Percentiles rank a stretch among this genome's conserved stretches.
These are phyloP conservation scores for Caenorhabditis sp. DNA, from an alignment of 2,888 invertebrate species.

Conservation along the genomic window DNA sequence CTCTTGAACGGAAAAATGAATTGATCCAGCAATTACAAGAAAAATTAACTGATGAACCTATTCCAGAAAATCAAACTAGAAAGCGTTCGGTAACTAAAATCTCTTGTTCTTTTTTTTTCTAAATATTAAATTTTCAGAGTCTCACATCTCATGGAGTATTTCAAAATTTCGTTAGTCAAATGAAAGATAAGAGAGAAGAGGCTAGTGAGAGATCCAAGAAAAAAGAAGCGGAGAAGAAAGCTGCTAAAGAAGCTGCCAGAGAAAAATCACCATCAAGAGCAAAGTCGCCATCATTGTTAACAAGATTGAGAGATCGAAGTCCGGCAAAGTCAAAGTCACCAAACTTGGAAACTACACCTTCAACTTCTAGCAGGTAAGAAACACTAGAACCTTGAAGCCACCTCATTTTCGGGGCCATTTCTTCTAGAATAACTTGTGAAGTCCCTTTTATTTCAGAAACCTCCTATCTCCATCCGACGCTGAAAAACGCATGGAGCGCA, in stretches of 20 bases:
- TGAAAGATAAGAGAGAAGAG: constrained; percentile 51
- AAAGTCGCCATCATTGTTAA: constrained; percentile 62
- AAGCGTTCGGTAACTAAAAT: constrained; percentile 55
- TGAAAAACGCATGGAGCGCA: constrained; percentile 54
- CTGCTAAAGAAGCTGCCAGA: constrained; percentile 54
- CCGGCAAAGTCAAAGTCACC: constrained; percentile 61
- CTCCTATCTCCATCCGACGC: constrained; percentile 62
- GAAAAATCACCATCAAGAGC: constrained; percentile 54
- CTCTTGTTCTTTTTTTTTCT: background rate
- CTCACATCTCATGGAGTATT: constrained; percentile 52
- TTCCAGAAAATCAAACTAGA: constrained; percentile 46
- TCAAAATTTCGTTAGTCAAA: constrained; percentile 59
- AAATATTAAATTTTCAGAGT: constrained; percentile 34
- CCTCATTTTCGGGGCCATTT: no score
- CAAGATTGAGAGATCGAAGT: constrained; percentile 62
- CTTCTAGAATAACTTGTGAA: no score
- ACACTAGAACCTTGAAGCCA: no score
- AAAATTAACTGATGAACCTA: constrained; percentile 39
- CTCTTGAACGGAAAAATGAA: constrained; percentile 46
- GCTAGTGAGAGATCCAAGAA: constrained; percentile 49
- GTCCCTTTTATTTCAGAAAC: constrained; percentile 47
- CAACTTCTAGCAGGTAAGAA: constrained; percentile 52
- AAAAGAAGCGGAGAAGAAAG: constrained; percentile 55
- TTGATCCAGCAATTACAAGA: constrained; percentile 53
- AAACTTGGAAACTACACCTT: constrained; percentile 55